Evolutionary conservation across 1,140 invertebrate genomes (phyloP).

Genomic region (Oppia nitens): DNA sequence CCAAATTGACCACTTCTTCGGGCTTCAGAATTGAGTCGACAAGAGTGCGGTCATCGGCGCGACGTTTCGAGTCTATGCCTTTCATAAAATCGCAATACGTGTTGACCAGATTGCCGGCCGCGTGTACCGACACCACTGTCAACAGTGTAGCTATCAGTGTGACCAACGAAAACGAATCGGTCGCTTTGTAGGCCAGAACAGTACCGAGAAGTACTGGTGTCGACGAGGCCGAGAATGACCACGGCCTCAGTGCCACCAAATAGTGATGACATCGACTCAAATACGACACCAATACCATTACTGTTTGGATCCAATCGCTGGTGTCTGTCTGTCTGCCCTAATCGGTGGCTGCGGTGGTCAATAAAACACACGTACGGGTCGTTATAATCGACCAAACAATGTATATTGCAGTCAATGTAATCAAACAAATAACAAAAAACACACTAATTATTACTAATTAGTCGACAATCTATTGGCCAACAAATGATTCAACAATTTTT

Average conservation of each 20-base stretch:
- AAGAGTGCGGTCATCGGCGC: conserved; percentile 76
- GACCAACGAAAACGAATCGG: conserved; percentile 52
- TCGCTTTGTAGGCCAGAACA: conserved; percentile 58
- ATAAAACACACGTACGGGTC: too few relatives aligned
- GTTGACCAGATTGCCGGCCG: conserved; percentile 90
- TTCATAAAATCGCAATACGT: conserved; percentile 87
- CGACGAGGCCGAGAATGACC: conserved; percentile 77
- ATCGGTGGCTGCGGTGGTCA: too few relatives aligned
- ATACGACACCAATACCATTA: too few relatives aligned
- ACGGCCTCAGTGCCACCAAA: conserved; percentile 65
- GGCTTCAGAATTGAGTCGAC: conserved; percentile 65
- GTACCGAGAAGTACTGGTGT: conserved; percentile 74
- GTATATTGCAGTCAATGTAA: too few relatives aligned
- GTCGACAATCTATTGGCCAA: too few relatives aligned
- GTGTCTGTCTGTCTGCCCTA: too few relatives aligned
- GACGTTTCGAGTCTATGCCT: conserved; percentile 69
- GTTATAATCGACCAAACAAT: too few relatives aligned
- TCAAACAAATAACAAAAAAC: too few relatives aligned
- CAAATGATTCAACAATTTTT: too few relatives aligned
- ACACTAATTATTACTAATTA: too few relatives aligned
- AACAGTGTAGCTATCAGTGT: conserved; percentile 61
- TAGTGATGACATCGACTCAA: conserved; percentile 31
- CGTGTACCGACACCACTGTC: conserved; percentile 75
- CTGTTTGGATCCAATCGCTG: too few relatives aligned
- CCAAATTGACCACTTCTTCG: conserved; percentile 68